Evolutionary conservation across 2,888 invertebrate genomes (phyloP), one percentile per base, ranked within the genome.

Genomic region (Volucella bombylans): DNA sequence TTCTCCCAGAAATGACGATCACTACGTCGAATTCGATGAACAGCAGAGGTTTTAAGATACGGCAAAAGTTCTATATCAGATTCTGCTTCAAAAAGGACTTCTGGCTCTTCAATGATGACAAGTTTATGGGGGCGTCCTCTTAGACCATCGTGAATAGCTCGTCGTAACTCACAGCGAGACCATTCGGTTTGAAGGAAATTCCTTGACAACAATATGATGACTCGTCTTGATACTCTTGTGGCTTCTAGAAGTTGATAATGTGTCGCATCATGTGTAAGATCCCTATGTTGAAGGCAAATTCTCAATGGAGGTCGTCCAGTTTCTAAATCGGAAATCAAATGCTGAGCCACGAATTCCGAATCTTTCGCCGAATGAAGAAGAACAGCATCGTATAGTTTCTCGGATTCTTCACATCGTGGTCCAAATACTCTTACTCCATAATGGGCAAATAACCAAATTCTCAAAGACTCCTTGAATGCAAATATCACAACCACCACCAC

Each of bases 1-100:
- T 97, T 95, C 91, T 98, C 97, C 97, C 98, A 98, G 93, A 98
- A 98, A 90, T 97, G 94, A 87, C 96, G 96, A 91, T 98, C 97
- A 87, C 96, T 96, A 95, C 96, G 96, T 86, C 95, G 94, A 55
- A 98, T 94, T 72, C 96, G 94, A 79, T 92, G 92, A 67, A 92
- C 92, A 41, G 96, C 96, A 87, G 96, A 96, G 50, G 96, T 96
- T 91, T 97, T 96, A 74, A 98, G 93, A 90, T 97, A 98, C 72
- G 97, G 96, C 90, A 97, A 94, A 87, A 98, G 92, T 90, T 98
- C 98, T 43, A 96, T 96, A 92, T 98, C 98, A 87, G 96, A 94
- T 90, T 97, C 96, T 59, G 96, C 96, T 90, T 97, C 96, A 61
- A 95, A 95, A 52, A 96, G 94, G 74, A 96, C 95, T 65, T 96